Percentiles rank a stretch among this genome's conserved stretches.
Conservation (phyloP, 2,797 vertebrate species). For the Amazona ochrocephala region DNA sequence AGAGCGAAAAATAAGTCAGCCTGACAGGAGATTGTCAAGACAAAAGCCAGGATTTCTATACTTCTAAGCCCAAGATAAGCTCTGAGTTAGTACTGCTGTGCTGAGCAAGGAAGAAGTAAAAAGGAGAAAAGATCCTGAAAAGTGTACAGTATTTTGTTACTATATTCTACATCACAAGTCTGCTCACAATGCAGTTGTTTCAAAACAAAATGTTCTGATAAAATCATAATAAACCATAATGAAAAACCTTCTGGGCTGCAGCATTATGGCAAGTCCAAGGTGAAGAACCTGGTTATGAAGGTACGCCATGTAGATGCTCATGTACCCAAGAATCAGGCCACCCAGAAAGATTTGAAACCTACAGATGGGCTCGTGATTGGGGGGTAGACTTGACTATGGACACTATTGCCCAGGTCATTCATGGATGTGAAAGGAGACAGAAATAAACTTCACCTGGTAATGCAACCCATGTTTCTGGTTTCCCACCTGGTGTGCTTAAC, state of each 20-base stretch:
- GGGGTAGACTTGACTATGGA: not conserved
- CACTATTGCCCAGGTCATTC: not conserved
- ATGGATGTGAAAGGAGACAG: not conserved
- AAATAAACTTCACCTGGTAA: constrained; percentile 34
- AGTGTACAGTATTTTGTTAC: not conserved
- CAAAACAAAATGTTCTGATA: not conserved
- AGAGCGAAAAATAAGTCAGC: not conserved
- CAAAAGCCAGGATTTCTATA: not conserved
- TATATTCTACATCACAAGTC: not conserved
- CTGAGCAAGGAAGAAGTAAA: not conserved
- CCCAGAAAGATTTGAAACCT: not conserved
- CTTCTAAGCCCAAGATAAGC: not conserved
- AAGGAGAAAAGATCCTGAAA: not conserved
- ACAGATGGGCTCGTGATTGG: not conserved
- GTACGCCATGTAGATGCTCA: not conserved
- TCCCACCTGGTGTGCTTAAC: not conserved
- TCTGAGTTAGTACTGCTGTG: not conserved
- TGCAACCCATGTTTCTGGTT: not conserved
- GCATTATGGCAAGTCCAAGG: not conserved
- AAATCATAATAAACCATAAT: not conserved
- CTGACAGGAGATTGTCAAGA: not conserved
- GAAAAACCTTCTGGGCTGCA: not conserved
- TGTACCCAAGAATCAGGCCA: not conserved
- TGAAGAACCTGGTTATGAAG: not conserved
- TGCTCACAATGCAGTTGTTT: not conserved